Evolutionary conservation across 2,888 invertebrate genomes (phyloP), one percentile per base, ranked within the genome.

Genomic region (Agonopterix heracliana): DNA sequence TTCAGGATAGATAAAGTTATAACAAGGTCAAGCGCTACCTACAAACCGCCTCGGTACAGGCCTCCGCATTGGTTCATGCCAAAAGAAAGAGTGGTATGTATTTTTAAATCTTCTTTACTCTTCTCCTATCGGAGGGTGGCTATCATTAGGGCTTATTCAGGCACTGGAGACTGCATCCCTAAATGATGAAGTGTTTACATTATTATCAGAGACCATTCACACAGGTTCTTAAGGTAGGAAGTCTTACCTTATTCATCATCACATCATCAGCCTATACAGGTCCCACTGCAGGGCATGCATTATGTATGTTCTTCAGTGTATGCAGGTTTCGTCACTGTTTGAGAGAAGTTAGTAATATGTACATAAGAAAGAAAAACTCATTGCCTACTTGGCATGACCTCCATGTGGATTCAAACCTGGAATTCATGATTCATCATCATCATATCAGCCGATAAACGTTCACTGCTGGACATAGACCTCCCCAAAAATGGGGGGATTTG

Each of bases 1-100:
- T 81, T 44, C 68, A 87, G 85, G 57, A 63, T 87, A 47, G 68
- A 75, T 48, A 59, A 71, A 59, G 50, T 76, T n/a, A 49, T 66
- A 17, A 66, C 54, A 42, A 66, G 80, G 47, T 68, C 74, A 11
- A 57, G 59, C 48, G 55, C 64, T 51, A 57, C 59, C 38, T 73
- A 66, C 51, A 63, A 71, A 51, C 67, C 68, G 44, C 92, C 94
- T 7, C 91, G 86, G 66, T 89, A 91, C 64, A 89, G 93, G 50
- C 92, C 93, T 68, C 95, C 95, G 0, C 89, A 91, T 59, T 96
- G 95, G 95, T 91, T 92, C 68, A 75, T 91, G 41, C 90, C 90
- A 45, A 92, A 93, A 78, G 89, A 91, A 59, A 89, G 92, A 69
- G 89, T 89, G 68, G 95, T 95, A 89, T 67, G 90, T 81, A 53